Evolutionary conservation across 1,140 invertebrate species (phyloP), one percentile per base, ranked within the genome.

Genomic region (Nebria ingens): DNA sequence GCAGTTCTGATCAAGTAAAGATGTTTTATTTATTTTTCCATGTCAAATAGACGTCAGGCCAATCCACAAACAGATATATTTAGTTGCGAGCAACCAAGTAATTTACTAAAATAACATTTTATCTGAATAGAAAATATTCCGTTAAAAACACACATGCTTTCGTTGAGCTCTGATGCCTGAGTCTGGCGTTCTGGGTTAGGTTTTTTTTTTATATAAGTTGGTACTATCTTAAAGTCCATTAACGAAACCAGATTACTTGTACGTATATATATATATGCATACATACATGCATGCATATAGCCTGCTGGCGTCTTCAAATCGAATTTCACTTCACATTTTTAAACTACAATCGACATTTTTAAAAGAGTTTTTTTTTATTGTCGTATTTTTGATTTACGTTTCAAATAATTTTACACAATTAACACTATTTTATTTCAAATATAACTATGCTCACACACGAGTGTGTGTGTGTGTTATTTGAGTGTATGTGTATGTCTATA

Each of bases 31-130:
- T 45, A 45, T 45, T 45, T 45, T 45, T 17, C 9, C 17, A 45
- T 45, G 40, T 45, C 40, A 45, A 45, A 45, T 17, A 45, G 3
- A 9, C 40, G 40, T 45, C 40, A 45, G 15, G 17, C 6, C 15
- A 6, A 45, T 45, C 40, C 15, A 17, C 40, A 45, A 12, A n/a
- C 17, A 17, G 40, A 45, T 45, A 45, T 45, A 45, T 45, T 12
- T 45, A 45, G 40, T 45, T 45, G 3, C 3, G 15, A 45, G n/a
- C n/a, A n/a, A n/a, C n/a, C n/a, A n/a, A 12, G 40, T 45, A 45
- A 45, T 45, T 45, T 45, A 45, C 40, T 45, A 45, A 45, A 45
- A 45, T 45, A 45, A 45, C 40, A 45, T 45, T 45, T 45, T 45
- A 45, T 45, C 40, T 45, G 9, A 45, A 3, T 45, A 45, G 40